phyloP scores from a whole-genome alignment of 2,888 invertebrate genomes.

The Chelonus formosanus region DNA sequence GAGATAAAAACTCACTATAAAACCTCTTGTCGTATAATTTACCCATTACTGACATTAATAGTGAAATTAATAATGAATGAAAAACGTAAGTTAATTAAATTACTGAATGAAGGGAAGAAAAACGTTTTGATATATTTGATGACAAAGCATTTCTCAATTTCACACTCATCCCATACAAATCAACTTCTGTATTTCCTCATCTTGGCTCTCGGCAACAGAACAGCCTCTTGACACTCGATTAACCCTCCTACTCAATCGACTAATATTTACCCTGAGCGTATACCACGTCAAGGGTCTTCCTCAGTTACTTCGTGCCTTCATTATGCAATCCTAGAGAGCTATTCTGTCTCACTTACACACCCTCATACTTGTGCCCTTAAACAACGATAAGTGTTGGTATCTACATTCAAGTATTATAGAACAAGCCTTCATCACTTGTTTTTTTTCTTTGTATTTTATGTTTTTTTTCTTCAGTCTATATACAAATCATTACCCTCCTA shows the following conservation, averaged over 20 bases:
- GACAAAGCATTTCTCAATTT: conserved; percentile 2
- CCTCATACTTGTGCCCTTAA: conserved; percentile 1
- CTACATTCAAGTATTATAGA: conserved; percentile 8
- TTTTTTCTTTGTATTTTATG: conserved; percentile 30
- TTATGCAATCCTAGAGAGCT: conserved; percentile 35
- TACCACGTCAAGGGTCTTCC: conserved; percentile 31
- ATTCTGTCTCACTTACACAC: conserved; percentile 30
- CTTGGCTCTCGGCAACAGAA: conserved; percentile 26
- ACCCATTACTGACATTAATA: too few species aligned
- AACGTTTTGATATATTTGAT: background rate
- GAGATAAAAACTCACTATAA: too few species aligned
- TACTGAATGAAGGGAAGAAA: background rate
- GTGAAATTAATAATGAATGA: too few species aligned
- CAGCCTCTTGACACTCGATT: conserved; percentile 36
- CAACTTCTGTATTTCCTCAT: conserved; percentile 27
- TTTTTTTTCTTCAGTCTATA: conserved; percentile 4
- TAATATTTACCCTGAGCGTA: conserved; percentile 37
- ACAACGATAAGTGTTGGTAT: conserved; percentile 33
- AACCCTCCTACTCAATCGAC: conserved; percentile 36
- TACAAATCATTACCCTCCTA: conserved; percentile 7
- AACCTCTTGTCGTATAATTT: too few species aligned
- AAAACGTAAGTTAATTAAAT: too few species aligned
- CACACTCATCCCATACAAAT: conserved; percentile 10
- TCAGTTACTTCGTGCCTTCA: conserved; percentile 34
- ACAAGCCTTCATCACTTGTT: conserved; percentile 25